phyloP scores from a whole-genome alignment of 2,797 vertebrate species.

The Ctenopoma multispine region DNA sequence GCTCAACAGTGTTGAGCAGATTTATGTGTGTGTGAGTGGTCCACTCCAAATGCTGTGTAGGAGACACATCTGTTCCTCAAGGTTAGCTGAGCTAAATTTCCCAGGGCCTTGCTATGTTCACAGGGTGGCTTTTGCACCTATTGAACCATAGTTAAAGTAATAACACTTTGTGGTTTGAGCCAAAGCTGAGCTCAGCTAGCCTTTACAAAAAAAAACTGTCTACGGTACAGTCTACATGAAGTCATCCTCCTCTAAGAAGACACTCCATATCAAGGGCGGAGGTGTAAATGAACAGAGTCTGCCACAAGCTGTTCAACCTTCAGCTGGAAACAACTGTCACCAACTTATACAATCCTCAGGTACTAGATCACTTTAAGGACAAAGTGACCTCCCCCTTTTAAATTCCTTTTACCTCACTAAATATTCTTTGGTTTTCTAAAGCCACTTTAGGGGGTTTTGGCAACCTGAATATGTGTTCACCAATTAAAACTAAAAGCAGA shows the following conservation, averaged over 20 bases:
- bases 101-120: not conserved
- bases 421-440: too few species aligned
- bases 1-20: slow-evolving; percentile 29
- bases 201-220: not conserved
- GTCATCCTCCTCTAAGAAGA: not conserved
- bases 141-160: not conserved
- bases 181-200: not conserved
- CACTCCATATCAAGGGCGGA: not conserved
- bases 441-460: too few species aligned
- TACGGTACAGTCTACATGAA: not conserved
- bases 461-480: too few species aligned
- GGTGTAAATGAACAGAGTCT: not conserved
- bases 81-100: slow-evolving; percentile 62
- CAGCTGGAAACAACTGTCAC: slow-evolving; percentile 6
- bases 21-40: slow-evolving; percentile 25
- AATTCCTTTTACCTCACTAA: too few species aligned
- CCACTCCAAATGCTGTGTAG: slow-evolving; percentile 61
- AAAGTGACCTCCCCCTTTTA: not conserved
- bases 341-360: slow-evolving; percentile 8
- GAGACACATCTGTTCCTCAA: slow-evolving; percentile 69
- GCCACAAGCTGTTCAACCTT: not conserved
- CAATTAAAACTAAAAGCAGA: too few species aligned
- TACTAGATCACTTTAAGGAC: not conserved
- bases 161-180: not conserved
- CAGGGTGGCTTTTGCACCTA: not conserved